Evolutionary conservation across 1,140 invertebrate genomes (phyloP).

Genomic region (Thrips palmi): DNA sequence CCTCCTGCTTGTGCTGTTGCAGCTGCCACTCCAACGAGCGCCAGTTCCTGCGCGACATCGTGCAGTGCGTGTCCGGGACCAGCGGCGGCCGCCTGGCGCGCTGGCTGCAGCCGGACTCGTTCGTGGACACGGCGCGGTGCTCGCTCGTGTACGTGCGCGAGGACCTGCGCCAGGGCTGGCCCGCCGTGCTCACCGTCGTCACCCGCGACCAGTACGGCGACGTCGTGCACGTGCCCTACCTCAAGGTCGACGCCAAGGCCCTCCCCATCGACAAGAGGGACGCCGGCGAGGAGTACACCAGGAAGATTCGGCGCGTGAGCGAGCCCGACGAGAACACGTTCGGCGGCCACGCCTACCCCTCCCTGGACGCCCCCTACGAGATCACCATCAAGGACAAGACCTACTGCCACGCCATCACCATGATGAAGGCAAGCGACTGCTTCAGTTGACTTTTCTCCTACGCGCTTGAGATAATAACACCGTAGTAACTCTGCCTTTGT

Average conservation of each 20-base stretch:
- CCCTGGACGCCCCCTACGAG: slow-evolving; percentile 65
- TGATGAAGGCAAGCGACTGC: slow-evolving; percentile 73
- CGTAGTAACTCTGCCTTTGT: not conserved
- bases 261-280: slow-evolving; percentile 48
- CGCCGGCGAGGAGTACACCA: slow-evolving; percentile 28
- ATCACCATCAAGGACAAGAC: slow-evolving; percentile 78
- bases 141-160: slow-evolving; percentile 54
- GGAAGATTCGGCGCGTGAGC: slow-evolving; percentile 35
- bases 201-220: slow-evolving; percentile 87
- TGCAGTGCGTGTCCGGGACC: slow-evolving; percentile 63
- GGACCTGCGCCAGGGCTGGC: slow-evolving; percentile 63
- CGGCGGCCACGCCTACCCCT: slow-evolving; percentile 47
- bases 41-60: slow-evolving; percentile 87
- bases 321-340: slow-evolving; percentile 48
- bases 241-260: slow-evolving; percentile 67
- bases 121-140: slow-evolving; percentile 74
- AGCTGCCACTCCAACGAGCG: slow-evolving; percentile 74
- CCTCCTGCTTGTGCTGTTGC: slow-evolving; percentile 19
- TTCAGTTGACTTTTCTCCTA: slow-evolving; percentile 3
- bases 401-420: slow-evolving; percentile 83
- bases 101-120: slow-evolving; percentile 86
- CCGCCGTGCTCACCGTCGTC: slow-evolving; percentile 60
- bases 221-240: slow-evolving; percentile 59
- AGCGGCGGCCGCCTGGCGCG: slow-evolving; percentile 80
- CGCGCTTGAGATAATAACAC: not conserved